phyloP scores from a whole-genome alignment of 2,113 vertebrate species.

The Tupaia tana region DNA sequence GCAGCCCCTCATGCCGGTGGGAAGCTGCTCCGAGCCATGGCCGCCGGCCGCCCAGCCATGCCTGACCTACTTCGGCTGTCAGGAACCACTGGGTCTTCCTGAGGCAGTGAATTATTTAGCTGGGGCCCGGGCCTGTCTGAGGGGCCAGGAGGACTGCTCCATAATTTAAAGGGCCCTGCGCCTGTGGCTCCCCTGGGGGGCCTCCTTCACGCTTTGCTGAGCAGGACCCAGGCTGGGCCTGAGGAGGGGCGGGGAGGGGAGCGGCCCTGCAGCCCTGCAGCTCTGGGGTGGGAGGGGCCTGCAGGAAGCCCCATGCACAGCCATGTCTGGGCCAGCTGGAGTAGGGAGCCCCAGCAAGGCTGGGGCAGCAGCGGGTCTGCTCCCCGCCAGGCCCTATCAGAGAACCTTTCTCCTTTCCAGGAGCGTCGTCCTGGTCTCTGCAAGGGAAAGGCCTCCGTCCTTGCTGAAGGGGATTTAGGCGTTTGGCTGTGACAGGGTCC shows the following conservation, averaged over 20 bases:
- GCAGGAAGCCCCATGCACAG: not conserved
- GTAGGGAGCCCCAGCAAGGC: not conserved
- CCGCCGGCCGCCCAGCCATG: not conserved
- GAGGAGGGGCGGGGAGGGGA: not conserved
- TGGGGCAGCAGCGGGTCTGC: not conserved
- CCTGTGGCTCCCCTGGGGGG: conserved; percentile 16
- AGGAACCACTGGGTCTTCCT: conserved; percentile 60
- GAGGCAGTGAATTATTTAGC: conserved; percentile 77
- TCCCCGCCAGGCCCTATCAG: not conserved
- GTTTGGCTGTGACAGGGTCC: not conserved
- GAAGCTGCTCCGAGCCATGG: not conserved
- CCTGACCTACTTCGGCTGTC: conserved; percentile 75
- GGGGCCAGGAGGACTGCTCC: conserved; percentile 60
- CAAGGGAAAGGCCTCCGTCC: not conserved
- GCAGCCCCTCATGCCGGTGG: not conserved
- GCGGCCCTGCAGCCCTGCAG: not conserved
- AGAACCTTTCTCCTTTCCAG: not conserved
- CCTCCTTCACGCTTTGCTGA: conserved; percentile 15
- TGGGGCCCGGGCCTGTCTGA: conserved; percentile 42
- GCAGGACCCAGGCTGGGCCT: conserved; percentile 1
- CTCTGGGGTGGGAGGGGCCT: not conserved
- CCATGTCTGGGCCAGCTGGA: not conserved
- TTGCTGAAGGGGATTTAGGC: not conserved
- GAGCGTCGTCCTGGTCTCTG: not conserved
- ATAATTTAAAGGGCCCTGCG: conserved; percentile 65